Evolutionary conservation across 1,140 invertebrate genomes (phyloP).

Genomic region (Temnothorax nylanderi): DNA sequence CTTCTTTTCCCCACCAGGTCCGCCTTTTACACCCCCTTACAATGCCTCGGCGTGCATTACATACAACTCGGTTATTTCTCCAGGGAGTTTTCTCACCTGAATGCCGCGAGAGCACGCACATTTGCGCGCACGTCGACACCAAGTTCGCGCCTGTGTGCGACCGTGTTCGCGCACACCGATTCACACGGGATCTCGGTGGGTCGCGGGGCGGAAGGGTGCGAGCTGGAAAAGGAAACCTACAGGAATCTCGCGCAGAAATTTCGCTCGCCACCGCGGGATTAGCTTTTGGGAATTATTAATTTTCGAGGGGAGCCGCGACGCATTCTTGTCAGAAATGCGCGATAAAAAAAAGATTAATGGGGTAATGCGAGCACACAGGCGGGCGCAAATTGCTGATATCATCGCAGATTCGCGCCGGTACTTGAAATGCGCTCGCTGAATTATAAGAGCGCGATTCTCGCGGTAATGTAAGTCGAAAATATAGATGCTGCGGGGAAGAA

Average conservation of each 20-base stretch:
- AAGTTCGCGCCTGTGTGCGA: slow-evolving; percentile 58
- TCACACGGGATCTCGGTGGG: slow-evolving; percentile 40
- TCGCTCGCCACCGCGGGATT: slow-evolving; percentile 23
- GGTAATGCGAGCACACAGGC: not conserved
- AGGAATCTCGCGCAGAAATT: slow-evolving; percentile 38
- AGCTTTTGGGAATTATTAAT: slow-evolving; percentile 56
- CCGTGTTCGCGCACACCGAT: slow-evolving; percentile 44
- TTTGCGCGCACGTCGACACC: slow-evolving; percentile 67
- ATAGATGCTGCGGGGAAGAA: not conserved
- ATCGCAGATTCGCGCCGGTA: not conserved
- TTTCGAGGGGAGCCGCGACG: not conserved
- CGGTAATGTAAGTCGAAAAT: not conserved
- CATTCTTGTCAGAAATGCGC: not conserved
- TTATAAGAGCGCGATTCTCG: not conserved
- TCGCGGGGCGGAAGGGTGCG: not conserved
- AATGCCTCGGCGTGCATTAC: slow-evolving; percentile 82
- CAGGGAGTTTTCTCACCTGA: slow-evolving; percentile 82
- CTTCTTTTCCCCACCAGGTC: slow-evolving; percentile 42
- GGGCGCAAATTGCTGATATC: slow-evolving; percentile 22
- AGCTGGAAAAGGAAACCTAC: slow-evolving; percentile 13
- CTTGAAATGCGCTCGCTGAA: not conserved
- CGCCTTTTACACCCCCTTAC: slow-evolving; percentile 74
- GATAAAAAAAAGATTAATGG: slow-evolving; percentile 46
- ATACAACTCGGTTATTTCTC: slow-evolving; percentile 82
- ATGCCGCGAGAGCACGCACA: slow-evolving; percentile 77